Conservation (phyloP, 2,113 vertebrate genomes). For the Nothobranchius kuhntae region DNA sequence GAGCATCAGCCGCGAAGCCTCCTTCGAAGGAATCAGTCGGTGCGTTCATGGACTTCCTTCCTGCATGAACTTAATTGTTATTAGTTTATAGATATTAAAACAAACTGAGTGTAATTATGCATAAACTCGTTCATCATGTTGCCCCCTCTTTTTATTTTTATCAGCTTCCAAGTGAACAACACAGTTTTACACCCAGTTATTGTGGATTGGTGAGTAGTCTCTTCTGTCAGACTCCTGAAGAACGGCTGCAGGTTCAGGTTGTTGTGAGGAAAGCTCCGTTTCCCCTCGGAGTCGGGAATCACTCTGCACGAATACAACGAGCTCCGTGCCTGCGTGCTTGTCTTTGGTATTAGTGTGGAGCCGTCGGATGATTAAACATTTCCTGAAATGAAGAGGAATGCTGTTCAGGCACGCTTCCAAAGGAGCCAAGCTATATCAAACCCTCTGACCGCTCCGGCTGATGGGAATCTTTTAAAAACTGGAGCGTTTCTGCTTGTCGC, state of each 20-base stretch:
- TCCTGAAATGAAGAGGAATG: conserved; percentile 67
- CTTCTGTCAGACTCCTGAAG: conserved; percentile 1
- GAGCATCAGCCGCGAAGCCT: conserved; percentile 87
- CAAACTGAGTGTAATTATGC: no score
- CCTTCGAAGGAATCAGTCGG: conserved; percentile 93
- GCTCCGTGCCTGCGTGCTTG: conserved; percentile 58
- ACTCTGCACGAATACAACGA: conserved; percentile 45
- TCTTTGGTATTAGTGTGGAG: conserved; percentile 59
- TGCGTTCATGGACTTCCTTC: conserved; percentile 73
- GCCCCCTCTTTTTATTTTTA: conserved; percentile 3
- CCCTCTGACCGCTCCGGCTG: not conserved
- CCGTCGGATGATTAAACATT: conserved; percentile 64
- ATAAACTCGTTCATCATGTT: not conserved
- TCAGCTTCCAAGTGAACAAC: conserved; percentile 90
- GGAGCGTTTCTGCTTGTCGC: no score
- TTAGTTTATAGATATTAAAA: no score
- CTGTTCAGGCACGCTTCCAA: conserved; percentile 53
- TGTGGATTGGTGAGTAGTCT: conserved; percentile 88
- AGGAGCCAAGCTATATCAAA: conserved; percentile 40
- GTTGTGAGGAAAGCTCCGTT: no score
- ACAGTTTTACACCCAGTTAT: conserved; percentile 88
- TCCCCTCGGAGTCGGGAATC: conserved; percentile 14
- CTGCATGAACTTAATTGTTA: conserved; percentile 6
- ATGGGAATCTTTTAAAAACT: no score
- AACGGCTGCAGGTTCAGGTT: no score